A percentile compares a stretch with the other conserved stretches of the same genome.
phyloP scores from a whole-genome alignment of 1,140 invertebrate genomes.

The Ylistrum balloti region DNA sequence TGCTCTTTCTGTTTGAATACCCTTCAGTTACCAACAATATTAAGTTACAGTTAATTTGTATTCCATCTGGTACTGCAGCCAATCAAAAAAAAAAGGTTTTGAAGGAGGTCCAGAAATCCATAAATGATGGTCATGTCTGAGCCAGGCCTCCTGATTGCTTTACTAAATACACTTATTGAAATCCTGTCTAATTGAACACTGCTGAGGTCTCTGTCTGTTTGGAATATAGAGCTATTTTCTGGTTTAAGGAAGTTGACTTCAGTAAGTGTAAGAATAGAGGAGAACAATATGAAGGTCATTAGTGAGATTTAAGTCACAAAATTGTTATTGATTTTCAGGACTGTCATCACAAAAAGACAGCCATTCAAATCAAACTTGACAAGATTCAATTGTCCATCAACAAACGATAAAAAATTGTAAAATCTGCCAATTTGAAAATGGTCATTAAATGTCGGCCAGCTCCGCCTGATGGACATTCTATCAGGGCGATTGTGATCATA shows the following conservation, averaged over 20 bases:
- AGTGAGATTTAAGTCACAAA: too few species aligned
- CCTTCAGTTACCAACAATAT: not conserved
- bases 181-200: not conserved
- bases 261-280: too few species aligned
- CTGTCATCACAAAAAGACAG: too few species aligned
- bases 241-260: not conserved
- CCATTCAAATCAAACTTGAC: too few species aligned
- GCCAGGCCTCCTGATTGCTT: not conserved
- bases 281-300: too few species aligned
- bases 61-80: not conserved
- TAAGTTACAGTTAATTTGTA: constrained; percentile 3
- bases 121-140: not conserved
- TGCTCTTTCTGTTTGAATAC: constrained; percentile 32
- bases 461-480: not conserved
- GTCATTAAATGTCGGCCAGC: not conserved
- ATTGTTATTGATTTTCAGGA: too few species aligned
- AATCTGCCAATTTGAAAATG: too few species aligned
- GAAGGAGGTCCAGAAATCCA: not conserved
- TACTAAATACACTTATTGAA: not conserved
- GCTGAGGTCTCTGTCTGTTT: not conserved
- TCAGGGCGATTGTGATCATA: too few species aligned
- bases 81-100: constrained; percentile 31
- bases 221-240: not conserved
- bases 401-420: too few species aligned
- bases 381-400: too few species aligned